Evolutionary conservation across 2,113 vertebrate species (phyloP), one percentile per base, ranked within the genome.

Genomic region (Centrocercus urophasianus): DNA sequence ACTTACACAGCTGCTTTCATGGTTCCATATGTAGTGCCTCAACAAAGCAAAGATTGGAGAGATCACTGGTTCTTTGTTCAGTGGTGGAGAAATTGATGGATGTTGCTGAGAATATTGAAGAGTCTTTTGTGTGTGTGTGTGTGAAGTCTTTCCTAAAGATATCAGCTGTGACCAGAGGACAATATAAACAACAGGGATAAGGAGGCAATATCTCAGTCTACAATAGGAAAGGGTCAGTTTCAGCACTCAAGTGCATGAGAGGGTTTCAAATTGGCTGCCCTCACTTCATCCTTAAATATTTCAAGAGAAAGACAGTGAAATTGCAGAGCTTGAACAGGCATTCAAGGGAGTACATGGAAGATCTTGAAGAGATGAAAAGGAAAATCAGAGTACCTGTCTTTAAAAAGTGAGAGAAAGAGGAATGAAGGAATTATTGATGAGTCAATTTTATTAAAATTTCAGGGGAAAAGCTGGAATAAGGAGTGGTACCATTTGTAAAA

Each of bases 91-190:
- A 12, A 36, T 14, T 38, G 8, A 10, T 20, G 61, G 57, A 64
- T 22, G 22, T 13, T 57, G 45, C 54, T 15, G 54, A 48, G 59
- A 81, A 61, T 12, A 57, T 12, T 7, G 43, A 43, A 74, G 9
- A 2, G 19, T n/a, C 40, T 17, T 13, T 79, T 19, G 20, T 47
- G 8, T 47, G 20, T 47, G 45, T 47, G 45, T 47, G 20, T 20
- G 30, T 16, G 52, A 18, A 6, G 14, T 3, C 19, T n/a, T 13
- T 57, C 81, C 77, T 71, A 45, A 71, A 84, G 78, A 59, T 13
- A 34, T 13, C 0, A 0, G 0, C n/a, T 28, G 30, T 64, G 54
- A 47, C 11, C 60, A 43, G 38, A 73, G 16, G 72, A 3, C 3
- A 52, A 30, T 1, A 5, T 8, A 12, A 67, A 71, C 1, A 0